A percentile compares a stretch with the other conserved stretches of the same genome.
Evolutionary conservation across 2,797 vertebrate genomes (phyloP).

Genomic region (Molossus molossus): DNA sequence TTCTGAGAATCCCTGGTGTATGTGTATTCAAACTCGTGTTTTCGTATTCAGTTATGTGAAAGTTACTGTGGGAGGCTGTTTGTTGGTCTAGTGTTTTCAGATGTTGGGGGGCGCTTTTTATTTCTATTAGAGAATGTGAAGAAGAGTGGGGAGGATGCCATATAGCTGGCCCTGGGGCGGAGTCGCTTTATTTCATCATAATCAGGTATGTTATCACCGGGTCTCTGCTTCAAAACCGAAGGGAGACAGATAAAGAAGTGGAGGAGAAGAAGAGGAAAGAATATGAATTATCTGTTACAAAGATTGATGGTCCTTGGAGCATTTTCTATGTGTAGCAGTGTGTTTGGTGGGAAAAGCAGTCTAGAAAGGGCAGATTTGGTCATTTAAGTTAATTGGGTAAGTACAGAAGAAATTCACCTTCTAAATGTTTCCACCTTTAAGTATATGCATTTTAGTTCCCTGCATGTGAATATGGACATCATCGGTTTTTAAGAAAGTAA

Average conservation of each 20-base stretch:
- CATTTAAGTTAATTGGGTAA: slow-evolving; percentile 73
- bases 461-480: neutral
- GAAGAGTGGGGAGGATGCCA: neutral
- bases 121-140: neutral
- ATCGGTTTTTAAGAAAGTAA: neutral
- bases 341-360: neutral
- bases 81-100: slow-evolving; percentile 5
- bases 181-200: slow-evolving; percentile 58
- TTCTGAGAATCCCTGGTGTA: neutral
- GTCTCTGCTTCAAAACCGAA: slow-evolving; percentile 35
- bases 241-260: neutral
- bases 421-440: slow-evolving; percentile 46
- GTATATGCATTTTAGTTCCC: slow-evolving; percentile 24
- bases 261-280: neutral
- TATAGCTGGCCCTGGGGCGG: neutral
- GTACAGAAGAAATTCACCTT: slow-evolving; percentile 72
- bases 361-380: slow-evolving; percentile 16
- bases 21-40: neutral
- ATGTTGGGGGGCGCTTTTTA: neutral
- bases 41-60: neutral
- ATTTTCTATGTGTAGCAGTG: slow-evolving; percentile 9
- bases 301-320: slow-evolving; percentile 59
- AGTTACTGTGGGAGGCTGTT: neutral
- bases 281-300: neutral
- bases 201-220: neutral